Evolutionary conservation across 2,888 invertebrate genomes (phyloP), one percentile per base, ranked within the genome.

Genomic region (Lasioglossum calceatum): DNA sequence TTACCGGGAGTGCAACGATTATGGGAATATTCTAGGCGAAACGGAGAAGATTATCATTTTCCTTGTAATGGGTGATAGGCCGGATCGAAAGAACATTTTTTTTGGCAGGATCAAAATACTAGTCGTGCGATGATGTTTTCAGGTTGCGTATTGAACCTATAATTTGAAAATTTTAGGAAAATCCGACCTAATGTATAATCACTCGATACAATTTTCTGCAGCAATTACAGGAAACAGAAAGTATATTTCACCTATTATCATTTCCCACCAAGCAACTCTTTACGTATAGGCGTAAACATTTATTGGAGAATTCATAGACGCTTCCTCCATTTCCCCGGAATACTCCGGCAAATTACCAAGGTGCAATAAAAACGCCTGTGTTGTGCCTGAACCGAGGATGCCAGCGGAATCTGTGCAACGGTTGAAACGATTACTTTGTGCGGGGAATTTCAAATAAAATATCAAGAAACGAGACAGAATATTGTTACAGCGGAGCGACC

Each of bases 401-500:
- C 39, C 8, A n/a, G 10, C 27, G 54, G 75, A 61, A 78, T 75
- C 75, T 78, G 36, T 44, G 78, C 78, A 39, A 47, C 14, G 77
- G 61, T 42, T 39, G 47, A 74, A 81, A 77, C 44, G 64, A n/a
- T 39, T 84, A 47, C 81, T 77, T 74, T 44, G 36, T 54, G 27
- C 47, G 7, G 67, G 36, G 44, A 81, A 77, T 81, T 81, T 39
- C 67, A 70, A 83, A 79, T 76, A 75, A 83, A 83, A 82, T 50
- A 71, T 54, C 39, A 44, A 32, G 47, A 10, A 36, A 76, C 54
- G n/a, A 36, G 44, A 50, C 12, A 14, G 72, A 79, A 83, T 76
- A 67, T 42, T 71, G 79, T 76, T 67, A 83, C 50, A 47, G 47
- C 4, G 3, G 32, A 47, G n/a, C 27, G 61, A 32, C 77, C 64